Evolutionary conservation across 2,113 vertebrate species (phyloP).

Genomic region (Lates calcarifer): DNA sequence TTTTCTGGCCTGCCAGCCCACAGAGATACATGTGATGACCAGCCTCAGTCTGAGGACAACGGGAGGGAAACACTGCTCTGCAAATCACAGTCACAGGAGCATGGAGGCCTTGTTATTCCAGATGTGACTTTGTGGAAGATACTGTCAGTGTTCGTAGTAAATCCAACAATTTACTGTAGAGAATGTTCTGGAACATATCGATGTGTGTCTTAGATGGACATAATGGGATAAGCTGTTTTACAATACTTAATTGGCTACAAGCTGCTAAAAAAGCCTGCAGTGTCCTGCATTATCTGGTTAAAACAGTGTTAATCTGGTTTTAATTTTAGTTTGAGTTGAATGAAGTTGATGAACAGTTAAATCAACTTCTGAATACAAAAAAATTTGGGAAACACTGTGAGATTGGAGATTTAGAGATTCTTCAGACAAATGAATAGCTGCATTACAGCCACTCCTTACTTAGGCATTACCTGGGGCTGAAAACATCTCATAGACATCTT

Average conservation of each 20-base stretch:
- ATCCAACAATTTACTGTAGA: constrained; percentile 14
- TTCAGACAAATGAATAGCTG: no score
- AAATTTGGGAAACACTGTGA: no score
- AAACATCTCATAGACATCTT: no score
- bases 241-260: neutral
- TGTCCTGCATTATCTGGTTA: neutral
- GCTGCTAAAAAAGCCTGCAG: neutral
- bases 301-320: neutral
- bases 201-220: neutral
- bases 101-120: constrained; percentile 29
- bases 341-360: neutral
- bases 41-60: neutral
- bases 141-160: neutral
- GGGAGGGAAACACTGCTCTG: constrained; percentile 19
- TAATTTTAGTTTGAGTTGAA: neutral
- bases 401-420: no score
- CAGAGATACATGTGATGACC: constrained; percentile 5
- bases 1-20: constrained; percentile 29
- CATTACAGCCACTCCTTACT: no score
- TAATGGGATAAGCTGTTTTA: no score
- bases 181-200: neutral
- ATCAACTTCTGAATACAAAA: no score
- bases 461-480: no score
- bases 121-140: constrained; percentile 16
- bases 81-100: constrained; percentile 16